phyloP scores from a whole-genome alignment of 2,888 invertebrate species.

The Sminthurides aquaticus region DNA sequence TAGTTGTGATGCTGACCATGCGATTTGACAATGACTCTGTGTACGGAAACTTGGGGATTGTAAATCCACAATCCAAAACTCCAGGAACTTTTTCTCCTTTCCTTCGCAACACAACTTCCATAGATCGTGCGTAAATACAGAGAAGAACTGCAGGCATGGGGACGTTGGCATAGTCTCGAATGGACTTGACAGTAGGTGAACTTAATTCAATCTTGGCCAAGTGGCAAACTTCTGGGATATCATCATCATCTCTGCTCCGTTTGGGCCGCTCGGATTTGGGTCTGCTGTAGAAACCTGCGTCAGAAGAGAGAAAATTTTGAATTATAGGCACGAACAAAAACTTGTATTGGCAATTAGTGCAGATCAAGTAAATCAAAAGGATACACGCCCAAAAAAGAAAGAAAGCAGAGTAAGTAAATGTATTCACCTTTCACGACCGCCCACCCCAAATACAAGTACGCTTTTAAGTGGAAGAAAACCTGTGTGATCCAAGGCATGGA shows the following conservation, averaged over 20 bases:
- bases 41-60: conserved; percentile 16
- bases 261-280: neutral
- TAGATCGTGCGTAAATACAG: neutral
- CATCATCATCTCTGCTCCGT: neutral
- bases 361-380: neutral
- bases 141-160: conserved; percentile 14
- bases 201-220: conserved; percentile 5
- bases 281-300: neutral
- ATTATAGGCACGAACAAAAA: neutral
- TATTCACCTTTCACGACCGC: conserved; percentile 4
- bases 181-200: conserved; percentile 1
- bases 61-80: conserved; percentile 1
- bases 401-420: too few relatives aligned
- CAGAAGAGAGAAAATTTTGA: neutral
- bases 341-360: neutral
- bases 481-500: neutral
- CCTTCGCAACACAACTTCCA: conserved; percentile 1
- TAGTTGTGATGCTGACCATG: conserved; percentile 3
- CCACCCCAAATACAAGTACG: conserved; percentile 12
- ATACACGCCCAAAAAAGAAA: too few relatives aligned
- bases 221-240: conserved; percentile 16
- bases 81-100: conserved; percentile 3
- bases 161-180: conserved; percentile 6
- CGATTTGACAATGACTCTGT: neutral
- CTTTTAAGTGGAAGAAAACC: conserved; percentile 5